Percentiles rank a stretch among this genome's conserved stretches.
phyloP scores from a whole-genome alignment of 2,113 vertebrate genomes.

The Mustela lutreola region DNA sequence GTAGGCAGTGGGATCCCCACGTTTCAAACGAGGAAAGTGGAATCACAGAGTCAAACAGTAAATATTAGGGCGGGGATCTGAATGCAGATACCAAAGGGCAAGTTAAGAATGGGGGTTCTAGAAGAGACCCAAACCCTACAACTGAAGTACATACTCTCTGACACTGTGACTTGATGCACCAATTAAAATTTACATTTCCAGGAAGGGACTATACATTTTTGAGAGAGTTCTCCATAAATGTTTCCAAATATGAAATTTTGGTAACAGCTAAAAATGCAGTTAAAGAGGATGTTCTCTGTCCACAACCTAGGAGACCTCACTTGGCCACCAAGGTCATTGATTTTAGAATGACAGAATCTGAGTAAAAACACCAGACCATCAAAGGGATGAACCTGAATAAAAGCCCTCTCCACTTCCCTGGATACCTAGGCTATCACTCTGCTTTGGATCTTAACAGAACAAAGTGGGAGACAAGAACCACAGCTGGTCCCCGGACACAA shows the following conservation, averaged over 20 bases:
- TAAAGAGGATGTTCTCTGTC: background rate
- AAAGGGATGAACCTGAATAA: background rate
- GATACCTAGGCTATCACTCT: background rate
- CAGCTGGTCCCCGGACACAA: background rate
- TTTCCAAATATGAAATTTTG: conserved; percentile 37
- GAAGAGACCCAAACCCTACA: background rate
- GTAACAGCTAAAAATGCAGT: background rate
- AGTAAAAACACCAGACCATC: background rate
- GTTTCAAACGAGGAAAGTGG: background rate
- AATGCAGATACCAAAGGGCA: background rate
- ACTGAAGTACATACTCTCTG: background rate
- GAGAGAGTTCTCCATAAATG: background rate
- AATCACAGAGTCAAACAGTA: background rate
- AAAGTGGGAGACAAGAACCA: conserved; percentile 20
- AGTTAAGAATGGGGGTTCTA: background rate
- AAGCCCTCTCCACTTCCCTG: background rate
- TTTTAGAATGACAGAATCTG: background rate
- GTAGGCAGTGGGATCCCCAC: background rate
- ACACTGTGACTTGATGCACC: background rate
- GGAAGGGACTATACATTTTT: background rate
- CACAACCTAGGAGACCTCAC: background rate
- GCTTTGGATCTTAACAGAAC: conserved; percentile 17
- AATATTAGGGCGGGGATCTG: background rate
- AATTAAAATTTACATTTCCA: conserved; percentile 20
- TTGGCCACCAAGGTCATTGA: conserved; percentile 27